phyloP scores from a whole-genome alignment of 2,113 vertebrate genomes.

The Phylloscopus trochilus region DNA sequence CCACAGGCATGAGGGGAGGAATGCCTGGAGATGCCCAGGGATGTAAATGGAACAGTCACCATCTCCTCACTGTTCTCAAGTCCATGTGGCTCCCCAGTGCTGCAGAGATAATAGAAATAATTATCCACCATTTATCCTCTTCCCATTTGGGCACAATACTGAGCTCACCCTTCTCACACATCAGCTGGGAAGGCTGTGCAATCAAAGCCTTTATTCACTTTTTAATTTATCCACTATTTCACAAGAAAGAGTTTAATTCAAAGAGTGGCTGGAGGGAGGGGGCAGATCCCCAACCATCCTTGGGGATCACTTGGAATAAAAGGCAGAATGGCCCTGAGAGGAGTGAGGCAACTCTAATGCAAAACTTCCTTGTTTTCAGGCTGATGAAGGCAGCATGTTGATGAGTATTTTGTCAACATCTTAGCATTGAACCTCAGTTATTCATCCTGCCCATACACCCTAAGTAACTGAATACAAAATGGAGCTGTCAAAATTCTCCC shows the following conservation, averaged over 20 bases:
- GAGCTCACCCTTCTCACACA: not conserved
- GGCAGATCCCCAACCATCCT: not conserved
- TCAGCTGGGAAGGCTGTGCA: not conserved
- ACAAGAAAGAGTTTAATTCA: not conserved
- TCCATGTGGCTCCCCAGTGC: not conserved
- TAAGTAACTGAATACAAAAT: not conserved
- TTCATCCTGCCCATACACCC: not conserved
- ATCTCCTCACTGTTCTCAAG: not conserved
- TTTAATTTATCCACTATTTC: not conserved
- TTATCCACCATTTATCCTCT: not conserved
- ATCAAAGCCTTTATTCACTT: not conserved
- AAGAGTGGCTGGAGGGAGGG: not conserved
- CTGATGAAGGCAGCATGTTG: not conserved
- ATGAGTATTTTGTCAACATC: not conserved
- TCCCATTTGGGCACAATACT: not conserved
- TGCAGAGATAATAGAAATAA: not conserved
- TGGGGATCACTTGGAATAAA: not conserved
- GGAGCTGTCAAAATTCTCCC: not conserved
- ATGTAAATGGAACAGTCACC: not conserved
- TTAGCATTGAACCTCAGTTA: not conserved
- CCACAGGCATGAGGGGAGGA: not conserved
- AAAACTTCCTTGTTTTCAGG: not conserved
- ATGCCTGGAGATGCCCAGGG: not conserved
- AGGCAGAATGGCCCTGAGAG: not conserved
- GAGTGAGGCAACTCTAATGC: not conserved